Conservation (phyloP, 1,140 invertebrate species). For the Lithobius niger region DNA sequence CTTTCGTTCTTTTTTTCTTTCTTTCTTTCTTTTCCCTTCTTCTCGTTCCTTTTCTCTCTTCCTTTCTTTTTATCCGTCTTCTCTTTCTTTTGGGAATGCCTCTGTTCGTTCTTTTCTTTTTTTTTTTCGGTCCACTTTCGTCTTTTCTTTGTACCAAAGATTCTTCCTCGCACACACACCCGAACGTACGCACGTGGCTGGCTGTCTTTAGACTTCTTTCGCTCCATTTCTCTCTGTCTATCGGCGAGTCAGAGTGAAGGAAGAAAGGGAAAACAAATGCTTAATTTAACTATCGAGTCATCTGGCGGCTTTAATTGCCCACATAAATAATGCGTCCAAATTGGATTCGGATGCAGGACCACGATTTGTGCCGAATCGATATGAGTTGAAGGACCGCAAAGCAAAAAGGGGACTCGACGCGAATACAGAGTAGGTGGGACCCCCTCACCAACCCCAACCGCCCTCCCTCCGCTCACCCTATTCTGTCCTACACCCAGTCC, state of each 20-base stretch:
- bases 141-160: too few species aligned
- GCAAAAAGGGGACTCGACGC: background rate
- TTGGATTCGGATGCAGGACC: slow-evolving; percentile 4
- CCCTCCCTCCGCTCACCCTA: too few species aligned
- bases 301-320: background rate
- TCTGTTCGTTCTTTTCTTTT: too few species aligned
- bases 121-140: background rate
- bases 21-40: background rate
- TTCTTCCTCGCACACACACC: too few species aligned
- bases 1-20: background rate
- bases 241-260: too few species aligned
- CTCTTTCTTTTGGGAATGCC: too few species aligned
- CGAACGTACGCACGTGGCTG: too few species aligned
- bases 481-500: too few species aligned
- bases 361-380: slow-evolving; percentile 5
- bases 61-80: background rate
- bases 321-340: slow-evolving; percentile 4
- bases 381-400: background rate
- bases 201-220: too few species aligned
- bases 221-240: too few species aligned
- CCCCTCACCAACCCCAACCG: too few species aligned
- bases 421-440: background rate
- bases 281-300: slow-evolving; percentile 6
- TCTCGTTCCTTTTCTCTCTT: background rate
- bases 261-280: slow-evolving; percentile 1